Evolutionary conservation across 2,888 invertebrate genomes (phyloP).

Genomic region (Stenodema calcarata): DNA sequence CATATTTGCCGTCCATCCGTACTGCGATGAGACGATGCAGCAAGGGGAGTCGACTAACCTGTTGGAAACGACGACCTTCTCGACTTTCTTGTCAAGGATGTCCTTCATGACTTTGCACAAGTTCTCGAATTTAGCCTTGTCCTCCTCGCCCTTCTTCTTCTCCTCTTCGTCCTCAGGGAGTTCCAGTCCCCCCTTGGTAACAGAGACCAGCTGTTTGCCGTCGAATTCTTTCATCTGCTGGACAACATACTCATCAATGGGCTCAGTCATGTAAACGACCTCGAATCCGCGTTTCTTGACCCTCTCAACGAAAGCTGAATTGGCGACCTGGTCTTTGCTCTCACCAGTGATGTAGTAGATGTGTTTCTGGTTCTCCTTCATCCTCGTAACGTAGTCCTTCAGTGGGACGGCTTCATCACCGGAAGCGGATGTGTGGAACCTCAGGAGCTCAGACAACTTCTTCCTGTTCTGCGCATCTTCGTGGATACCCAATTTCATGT

Average conservation of each 20-base stretch:
- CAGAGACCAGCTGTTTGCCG: conserved; percentile 93
- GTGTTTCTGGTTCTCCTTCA: conserved; percentile 98
- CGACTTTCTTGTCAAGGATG: conserved; percentile 96
- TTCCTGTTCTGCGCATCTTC: conserved; percentile 93
- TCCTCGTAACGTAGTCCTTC: conserved; percentile 94
- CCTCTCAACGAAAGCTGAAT: conserved; percentile 96
- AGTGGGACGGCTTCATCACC: conserved; percentile 94
- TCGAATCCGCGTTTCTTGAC: conserved; percentile 99
- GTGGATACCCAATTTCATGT: conserved; percentile 95
- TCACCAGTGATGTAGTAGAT: conserved; percentile 99
- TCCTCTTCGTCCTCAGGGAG: conserved; percentile 96
- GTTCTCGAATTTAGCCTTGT: conserved; percentile 77
- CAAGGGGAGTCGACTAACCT: conserved; percentile 96
- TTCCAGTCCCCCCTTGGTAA: conserved; percentile 97
- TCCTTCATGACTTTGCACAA: conserved; percentile 93
- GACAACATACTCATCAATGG: conserved; percentile 98
- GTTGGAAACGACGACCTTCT: conserved; percentile 92
- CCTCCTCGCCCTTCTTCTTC: conserved; percentile 95
- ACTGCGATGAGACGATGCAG: conserved; percentile 98
- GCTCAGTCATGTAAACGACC: conserved; percentile 98
- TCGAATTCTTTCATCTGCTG: conserved; percentile 99
- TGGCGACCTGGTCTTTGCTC: conserved; percentile 89
- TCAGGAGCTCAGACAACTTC: conserved; percentile 86
- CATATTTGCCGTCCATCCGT: conserved; percentile 99
- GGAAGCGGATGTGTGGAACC: conserved; percentile 92